Evolutionary conservation across 2,113 vertebrate species (phyloP), one percentile per base, ranked within the genome.

Genomic region (Pitta sordida): DNA sequence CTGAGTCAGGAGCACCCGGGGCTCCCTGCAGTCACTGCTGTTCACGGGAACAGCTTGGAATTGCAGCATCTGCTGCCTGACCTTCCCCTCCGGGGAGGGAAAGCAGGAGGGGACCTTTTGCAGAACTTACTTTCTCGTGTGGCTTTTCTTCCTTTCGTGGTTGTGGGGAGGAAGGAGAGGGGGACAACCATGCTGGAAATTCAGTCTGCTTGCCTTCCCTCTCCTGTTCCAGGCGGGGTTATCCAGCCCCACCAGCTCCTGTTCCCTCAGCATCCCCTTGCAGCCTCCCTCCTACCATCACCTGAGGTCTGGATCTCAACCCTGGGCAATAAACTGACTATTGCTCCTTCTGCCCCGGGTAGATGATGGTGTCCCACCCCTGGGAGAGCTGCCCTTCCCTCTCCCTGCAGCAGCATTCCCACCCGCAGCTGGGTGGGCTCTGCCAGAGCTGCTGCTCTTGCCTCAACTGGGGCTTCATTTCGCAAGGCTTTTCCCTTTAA

Each of bases 301-400:
- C 55, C 2, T 0, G 0, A 21, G 67, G 30, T 43, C 58, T 23
- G 49, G 26, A 16, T n/a, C 34, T 9, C 36, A 52, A 37, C 22
- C 75, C 52, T 20, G 69, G 51, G 39, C 34, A 10, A 1, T 43
- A 10, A 81, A 11, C 27, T 32, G 15, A 18, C 51, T 24, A 39
- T 41, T 69, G n/a, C 19, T 68, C 53, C 10, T 1, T 29, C 60
- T 43, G 37, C 19, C 20, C 0, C 0, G 4, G 56, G 8, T 7
- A 13, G 32, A 3, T 23, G 32, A 11, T 27, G 44, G 1, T 18
- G 26, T 37, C 49, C 39, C 82, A 4, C 49, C 68, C 36, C 76
- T 53, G 30, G 1, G 17, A 83, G 85, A 18, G 43, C 20, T 12
- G 43, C 39, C 32, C 27, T 32, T 46, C 34, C 27, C 22, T 5